Conservation (phyloP, 2,113 vertebrate species). For the Megaceryle maxima region DNA sequence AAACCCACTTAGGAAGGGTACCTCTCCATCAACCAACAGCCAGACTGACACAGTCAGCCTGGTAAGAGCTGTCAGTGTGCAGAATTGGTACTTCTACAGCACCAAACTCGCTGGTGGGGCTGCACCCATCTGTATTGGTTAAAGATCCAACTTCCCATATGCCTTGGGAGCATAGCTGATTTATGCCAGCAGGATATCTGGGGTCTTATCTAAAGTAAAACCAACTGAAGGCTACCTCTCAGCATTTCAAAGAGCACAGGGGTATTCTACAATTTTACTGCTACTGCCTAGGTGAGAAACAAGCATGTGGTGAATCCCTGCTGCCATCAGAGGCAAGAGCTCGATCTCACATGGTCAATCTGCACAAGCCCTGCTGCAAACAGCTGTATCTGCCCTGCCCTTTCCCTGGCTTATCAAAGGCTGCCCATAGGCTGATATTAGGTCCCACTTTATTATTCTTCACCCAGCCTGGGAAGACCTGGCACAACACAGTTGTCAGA, state of each 20-base stretch:
- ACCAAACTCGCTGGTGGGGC: fast-evolving
- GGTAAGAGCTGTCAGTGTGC: neutral
- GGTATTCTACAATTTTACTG: neutral
- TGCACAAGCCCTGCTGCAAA: fast-evolving
- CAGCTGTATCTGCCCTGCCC: neutral
- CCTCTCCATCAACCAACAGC: neutral
- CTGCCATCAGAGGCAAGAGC: neutral
- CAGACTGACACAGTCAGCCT: fast-evolving
- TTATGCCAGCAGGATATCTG: neutral
- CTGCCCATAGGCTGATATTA: neutral
- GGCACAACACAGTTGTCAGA: neutral
- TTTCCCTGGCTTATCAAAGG: neutral
- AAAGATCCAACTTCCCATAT: neutral
- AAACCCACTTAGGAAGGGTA: neutral
- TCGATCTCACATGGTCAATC: neutral
- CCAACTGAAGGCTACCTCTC: neutral
- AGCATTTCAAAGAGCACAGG: neutral
- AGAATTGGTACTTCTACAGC: neutral
- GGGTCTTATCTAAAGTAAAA: neutral
- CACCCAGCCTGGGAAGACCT: neutral
- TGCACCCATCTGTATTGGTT: neutral
- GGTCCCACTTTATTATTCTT: neutral
- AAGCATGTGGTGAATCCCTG: neutral
- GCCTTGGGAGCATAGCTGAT: neutral
- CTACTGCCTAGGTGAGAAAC: neutral